Conservation (phyloP, 2,888 invertebrate genomes). For the Mythimna pallens region DNA sequence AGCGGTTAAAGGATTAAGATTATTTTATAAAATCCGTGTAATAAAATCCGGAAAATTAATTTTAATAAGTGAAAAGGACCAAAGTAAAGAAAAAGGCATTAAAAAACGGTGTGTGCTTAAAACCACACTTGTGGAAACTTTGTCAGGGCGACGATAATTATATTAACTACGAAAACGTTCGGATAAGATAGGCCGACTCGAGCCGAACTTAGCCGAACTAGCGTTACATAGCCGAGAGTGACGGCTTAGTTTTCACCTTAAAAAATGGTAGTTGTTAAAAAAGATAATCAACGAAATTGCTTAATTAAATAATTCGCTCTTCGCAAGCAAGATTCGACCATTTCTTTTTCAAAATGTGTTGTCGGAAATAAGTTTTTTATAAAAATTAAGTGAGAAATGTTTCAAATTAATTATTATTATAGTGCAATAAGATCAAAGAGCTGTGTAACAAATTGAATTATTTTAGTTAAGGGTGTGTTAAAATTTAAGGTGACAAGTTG, state of each 20-base stretch:
- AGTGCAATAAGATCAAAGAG: constrained; percentile 50
- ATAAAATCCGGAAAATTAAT: not conserved
- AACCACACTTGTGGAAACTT: too few relatives aligned
- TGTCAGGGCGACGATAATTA: too few relatives aligned
- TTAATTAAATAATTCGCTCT: not conserved
- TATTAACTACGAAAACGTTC: too few relatives aligned
- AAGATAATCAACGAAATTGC: constrained; percentile 26
- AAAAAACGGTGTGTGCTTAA: not conserved
- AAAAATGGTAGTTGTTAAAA: not conserved
- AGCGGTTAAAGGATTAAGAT: too few relatives aligned
- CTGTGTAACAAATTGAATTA: constrained; percentile 20
- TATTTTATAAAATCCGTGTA: not conserved
- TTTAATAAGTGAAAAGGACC: not conserved
- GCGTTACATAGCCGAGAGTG: too few relatives aligned
- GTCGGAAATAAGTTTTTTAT: constrained; percentile 1
- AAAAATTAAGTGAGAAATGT: constrained; percentile 12
- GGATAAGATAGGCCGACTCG: too few relatives aligned
- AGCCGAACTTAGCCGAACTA: too few relatives aligned
- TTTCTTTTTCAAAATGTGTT: not conserved
- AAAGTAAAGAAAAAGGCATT: not conserved
- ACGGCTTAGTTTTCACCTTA: too few relatives aligned
- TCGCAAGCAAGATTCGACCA: not conserved
- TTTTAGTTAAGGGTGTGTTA: constrained; percentile 51
- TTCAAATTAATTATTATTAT: constrained; percentile 30
- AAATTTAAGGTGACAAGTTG: constrained; percentile 62